These are phyloP conservation scores for Polyommatus iphigenia DNA, from an alignment of 2,888 invertebrate species.

Conservation along the genomic window DNA sequence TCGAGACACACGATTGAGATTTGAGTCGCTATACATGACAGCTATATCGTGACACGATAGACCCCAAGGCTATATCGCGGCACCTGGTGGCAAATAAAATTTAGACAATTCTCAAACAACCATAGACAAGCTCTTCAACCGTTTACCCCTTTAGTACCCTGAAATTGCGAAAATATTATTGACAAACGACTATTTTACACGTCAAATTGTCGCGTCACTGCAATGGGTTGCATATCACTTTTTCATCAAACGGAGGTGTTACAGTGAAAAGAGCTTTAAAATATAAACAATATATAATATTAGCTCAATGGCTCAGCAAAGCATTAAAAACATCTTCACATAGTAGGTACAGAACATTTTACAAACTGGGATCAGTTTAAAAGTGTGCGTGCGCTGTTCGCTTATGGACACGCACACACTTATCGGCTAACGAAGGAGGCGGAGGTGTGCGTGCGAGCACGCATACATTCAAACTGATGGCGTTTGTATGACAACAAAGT, in stretches of 20 bases:
- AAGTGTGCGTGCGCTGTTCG: neutral
- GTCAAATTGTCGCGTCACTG: too few relatives aligned
- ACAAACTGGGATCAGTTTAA: neutral
- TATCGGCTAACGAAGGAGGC: neutral
- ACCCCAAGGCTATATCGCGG: too few relatives aligned
- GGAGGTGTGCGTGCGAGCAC: neutral
- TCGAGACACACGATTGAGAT: too few relatives aligned
- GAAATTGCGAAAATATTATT: neutral
- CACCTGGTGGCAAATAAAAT: too few relatives aligned
- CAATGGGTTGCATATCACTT: too few relatives aligned
- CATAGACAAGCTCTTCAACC: neutral
- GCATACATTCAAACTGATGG: neutral
- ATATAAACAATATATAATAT: neutral
- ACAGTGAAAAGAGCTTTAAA: too few relatives aligned
- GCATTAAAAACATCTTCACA: neutral
- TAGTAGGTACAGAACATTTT: neutral
- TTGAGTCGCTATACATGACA: too few relatives aligned
- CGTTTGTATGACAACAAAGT: neutral
- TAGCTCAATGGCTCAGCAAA: neutral
- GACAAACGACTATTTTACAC: too few relatives aligned
- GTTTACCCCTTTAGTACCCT: too few relatives aligned
- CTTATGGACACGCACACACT: neutral
- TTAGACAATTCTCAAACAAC: neutral
- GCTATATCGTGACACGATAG: too few relatives aligned
- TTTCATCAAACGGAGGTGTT: too few relatives aligned